Evolutionary conservation across 2,113 vertebrate genomes (phyloP), one percentile per base, ranked within the genome.

Genomic region (Perca schrenkii): DNA sequence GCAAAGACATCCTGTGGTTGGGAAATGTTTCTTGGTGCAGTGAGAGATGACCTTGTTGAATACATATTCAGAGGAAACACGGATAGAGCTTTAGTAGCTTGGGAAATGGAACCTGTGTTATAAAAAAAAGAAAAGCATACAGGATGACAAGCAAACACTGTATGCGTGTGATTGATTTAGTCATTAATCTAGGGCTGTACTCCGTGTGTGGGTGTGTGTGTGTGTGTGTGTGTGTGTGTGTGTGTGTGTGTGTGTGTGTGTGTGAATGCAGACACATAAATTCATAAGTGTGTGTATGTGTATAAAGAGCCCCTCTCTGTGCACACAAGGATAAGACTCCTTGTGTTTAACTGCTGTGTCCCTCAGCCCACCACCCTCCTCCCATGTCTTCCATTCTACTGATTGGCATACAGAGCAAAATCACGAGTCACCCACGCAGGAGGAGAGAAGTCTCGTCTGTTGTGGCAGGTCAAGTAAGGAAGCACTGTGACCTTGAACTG

Each of bases 311-410:
- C 64, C 6, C 57, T 83, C 83, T 82, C 89, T 94, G 88, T 90
- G 79, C 94, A 92, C 89, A 93, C 90, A 91, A 49, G 90, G 91
- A 93, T 93, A 93, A 92, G 84, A 74, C 82, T 74, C 67, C 85
- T 60, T 25, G 77, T 92, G 85, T 90, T 92, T 91, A 89, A 84
- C 86, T 52, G 83, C 84, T 21, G 62, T 49, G 17, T 74, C 80
- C 84, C 78, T 82, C 67, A 64, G 46, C 74, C 85, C 67, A 66
- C 67, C 82, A 80, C 80, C 84, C 19, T 86, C 80, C 58, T 86
- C 61, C 57, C 56, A 65, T 36, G 52, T 69, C 81, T 72, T 70
- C 52, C 15, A 13, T 79, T n/a, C 79, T 89, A 91, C 88, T 85
- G 90, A 91, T 90, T 83, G 86, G 77, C 75, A 58, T 60, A 25